Evolutionary conservation across 2,797 vertebrate genomes (phyloP), one percentile per base, ranked within the genome.

Genomic region (Chelon labrosus): DNA sequence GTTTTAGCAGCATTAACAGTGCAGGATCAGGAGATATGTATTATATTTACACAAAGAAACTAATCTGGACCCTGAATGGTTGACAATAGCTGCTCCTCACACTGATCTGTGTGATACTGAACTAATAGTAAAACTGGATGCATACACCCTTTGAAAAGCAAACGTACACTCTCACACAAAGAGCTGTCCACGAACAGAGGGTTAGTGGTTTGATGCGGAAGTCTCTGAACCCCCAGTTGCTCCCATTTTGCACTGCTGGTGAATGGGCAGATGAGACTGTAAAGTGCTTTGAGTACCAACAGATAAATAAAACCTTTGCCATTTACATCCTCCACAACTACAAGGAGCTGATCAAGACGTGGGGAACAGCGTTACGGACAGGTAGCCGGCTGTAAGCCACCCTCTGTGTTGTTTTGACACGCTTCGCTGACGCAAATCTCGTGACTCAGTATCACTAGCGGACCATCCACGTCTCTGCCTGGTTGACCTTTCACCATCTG

Each of bases 401-500:
- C 41, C 31, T 0, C n/a, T 13, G 10, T 0, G 3, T 47, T 39
- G 59, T 47, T 75, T 50, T 44, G 27, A 58, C 73, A 53, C 12
- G 51, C 55, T 41, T 11, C n/a, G 41, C 73, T 69, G 70, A 73
- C 41, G 51, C 49, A 63, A 55, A 53, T 53, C 73, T 77, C 27
- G 35, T 77, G 79, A 77, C 79, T 70, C 60, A 65, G 46, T 41
- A 72, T 53, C 60, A 73, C 46, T 65, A 60, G 50, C 46, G 55
- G 60, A 74, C 22, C 46, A 7, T 66, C 57, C 19, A 55, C 37
- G 8, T 41, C 65, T 65, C 46, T 19, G 50, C 47, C 72, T 41
- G 17, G 55, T 37, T 84, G 79, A 77, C 79, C 79, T 82, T 79
- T 82, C 56, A 39, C 76, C 75, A 54, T 80, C 76, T 79, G 81